phyloP scores from a whole-genome alignment of 2,888 invertebrate species.

The Trichacis sp. region DNA sequence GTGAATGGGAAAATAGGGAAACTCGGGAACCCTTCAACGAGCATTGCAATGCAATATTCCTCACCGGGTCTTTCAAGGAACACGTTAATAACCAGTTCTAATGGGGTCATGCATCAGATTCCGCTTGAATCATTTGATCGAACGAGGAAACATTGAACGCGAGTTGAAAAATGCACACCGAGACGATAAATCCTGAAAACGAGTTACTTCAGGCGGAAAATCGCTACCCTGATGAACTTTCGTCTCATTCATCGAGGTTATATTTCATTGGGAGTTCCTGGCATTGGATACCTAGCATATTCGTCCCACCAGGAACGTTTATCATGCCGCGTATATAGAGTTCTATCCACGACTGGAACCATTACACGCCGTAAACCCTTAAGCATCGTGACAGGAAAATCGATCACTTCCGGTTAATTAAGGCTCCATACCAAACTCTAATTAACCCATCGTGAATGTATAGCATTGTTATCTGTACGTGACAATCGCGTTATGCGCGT shows the following conservation, averaged over 20 bases:
- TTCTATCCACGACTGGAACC: slow-evolving; percentile 51
- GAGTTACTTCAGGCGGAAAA: neutral
- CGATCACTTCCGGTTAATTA: slow-evolving; percentile 60
- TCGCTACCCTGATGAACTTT: neutral
- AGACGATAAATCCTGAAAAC: no score
- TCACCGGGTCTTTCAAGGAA: slow-evolving; percentile 11
- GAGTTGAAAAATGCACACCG: neutral
- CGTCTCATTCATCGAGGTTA: neutral
- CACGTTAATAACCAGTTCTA: neutral
- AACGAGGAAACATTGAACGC: neutral
- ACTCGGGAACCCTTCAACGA: slow-evolving; percentile 17
- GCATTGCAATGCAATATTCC: slow-evolving; percentile 31
- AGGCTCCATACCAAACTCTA: slow-evolving; percentile 48
- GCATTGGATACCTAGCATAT: slow-evolving; percentile 59
- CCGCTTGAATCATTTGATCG: no score
- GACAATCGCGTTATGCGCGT: slow-evolving; percentile 31
- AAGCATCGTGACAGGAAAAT: slow-evolving; percentile 49
- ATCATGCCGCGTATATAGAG: slow-evolving; percentile 47
- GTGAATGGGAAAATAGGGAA: slow-evolving; percentile 32
- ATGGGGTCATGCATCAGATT: neutral
- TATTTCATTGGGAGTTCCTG: slow-evolving; percentile 25
- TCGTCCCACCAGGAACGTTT: slow-evolving; percentile 49
- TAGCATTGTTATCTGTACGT: slow-evolving; percentile 28
- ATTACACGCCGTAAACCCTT: slow-evolving; percentile 47
- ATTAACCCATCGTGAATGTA: slow-evolving; percentile 50